phyloP scores from a whole-genome alignment of 2,797 vertebrate species.

The Eidolon dupreanum region DNA sequence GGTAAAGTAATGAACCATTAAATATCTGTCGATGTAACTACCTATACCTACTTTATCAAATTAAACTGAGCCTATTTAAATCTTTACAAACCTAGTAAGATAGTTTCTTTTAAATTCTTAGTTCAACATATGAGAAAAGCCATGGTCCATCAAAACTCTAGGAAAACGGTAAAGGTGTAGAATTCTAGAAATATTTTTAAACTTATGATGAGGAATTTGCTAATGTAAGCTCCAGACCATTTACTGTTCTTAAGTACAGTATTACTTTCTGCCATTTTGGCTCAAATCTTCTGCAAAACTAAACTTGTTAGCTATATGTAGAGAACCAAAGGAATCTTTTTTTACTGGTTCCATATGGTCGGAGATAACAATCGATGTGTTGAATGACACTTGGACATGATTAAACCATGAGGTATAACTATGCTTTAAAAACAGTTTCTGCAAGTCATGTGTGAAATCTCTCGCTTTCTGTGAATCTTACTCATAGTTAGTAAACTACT shows the following conservation, averaged over 20 bases:
- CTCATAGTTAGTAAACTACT: background rate
- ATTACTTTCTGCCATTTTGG: conserved; percentile 12
- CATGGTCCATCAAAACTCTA: conserved; percentile 29
- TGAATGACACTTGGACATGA: background rate
- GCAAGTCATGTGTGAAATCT: background rate
- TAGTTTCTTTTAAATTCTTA: conserved; percentile 65
- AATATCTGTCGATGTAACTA: conserved; percentile 48
- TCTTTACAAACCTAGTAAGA: conserved; percentile 50
- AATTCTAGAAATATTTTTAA: conserved; percentile 47
- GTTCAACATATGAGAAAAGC: conserved; percentile 51
- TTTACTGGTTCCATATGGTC: background rate
- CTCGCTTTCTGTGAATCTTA: background rate
- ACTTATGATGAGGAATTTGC: conserved; percentile 26
- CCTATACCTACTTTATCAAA: conserved; percentile 53
- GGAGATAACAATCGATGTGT: background rate
- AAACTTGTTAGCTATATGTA: background rate
- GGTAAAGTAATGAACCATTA: conserved; percentile 52
- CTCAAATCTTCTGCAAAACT: conserved; percentile 4
- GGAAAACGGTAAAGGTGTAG: background rate
- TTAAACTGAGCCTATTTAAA: conserved; percentile 62
- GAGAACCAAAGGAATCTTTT: background rate
- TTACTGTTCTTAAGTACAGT: conserved; percentile 28
- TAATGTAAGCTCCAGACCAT: conserved; percentile 37
- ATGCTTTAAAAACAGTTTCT: background rate
- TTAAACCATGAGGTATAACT: background rate